A percentile compares a stretch with the other conserved stretches of the same genome.
These are phyloP conservation scores for Neoseiulus cucumeris DNA, from an alignment of 1,140 invertebrate genomes.

Conservation along the genomic window DNA sequence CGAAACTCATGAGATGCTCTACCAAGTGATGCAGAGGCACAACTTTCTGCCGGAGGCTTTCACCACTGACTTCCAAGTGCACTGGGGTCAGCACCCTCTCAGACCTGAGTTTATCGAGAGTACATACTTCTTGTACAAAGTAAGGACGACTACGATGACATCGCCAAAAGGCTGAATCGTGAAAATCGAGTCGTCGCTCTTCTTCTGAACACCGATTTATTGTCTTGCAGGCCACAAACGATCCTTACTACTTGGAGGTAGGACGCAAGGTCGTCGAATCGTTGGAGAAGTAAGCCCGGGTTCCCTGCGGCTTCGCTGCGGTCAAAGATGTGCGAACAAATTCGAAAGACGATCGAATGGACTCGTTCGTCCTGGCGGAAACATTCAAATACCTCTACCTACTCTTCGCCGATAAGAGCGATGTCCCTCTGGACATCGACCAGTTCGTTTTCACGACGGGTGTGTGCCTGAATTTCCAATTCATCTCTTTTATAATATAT, in stretches of 20 bases:
- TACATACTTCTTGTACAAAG: slow-evolving; percentile 78
- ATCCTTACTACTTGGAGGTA: slow-evolving; percentile 84
- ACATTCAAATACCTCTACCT: slow-evolving; percentile 94
- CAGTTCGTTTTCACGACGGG: slow-evolving; percentile 83
- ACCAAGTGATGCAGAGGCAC: slow-evolving; percentile 81
- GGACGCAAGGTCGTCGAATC: slow-evolving; percentile 74
- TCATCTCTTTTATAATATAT: too few relatives aligned
- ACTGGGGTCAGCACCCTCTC: slow-evolving; percentile 92
- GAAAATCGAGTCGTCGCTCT: too few relatives aligned
- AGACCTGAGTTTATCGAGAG: slow-evolving; percentile 94
- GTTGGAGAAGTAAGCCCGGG: slow-evolving; percentile 67
- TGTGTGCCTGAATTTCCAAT: too few relatives aligned
- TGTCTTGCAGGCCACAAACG: slow-evolving; percentile 69
- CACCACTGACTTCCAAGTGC: slow-evolving; percentile 78
- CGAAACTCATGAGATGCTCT: slow-evolving; percentile 89
- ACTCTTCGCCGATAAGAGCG: slow-evolving; percentile 68
- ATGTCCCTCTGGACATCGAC: slow-evolving; percentile 73
- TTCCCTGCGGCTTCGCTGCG: slow-evolving; percentile 87
- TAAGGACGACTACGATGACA: too few relatives aligned
- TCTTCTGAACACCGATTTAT: too few relatives aligned
- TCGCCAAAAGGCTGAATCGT: too few relatives aligned
- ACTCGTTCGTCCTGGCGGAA: slow-evolving; percentile 90
- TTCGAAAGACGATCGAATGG: slow-evolving; percentile 83
- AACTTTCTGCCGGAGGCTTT: slow-evolving; percentile 96
- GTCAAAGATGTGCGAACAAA: slow-evolving; percentile 84